phyloP scores from a whole-genome alignment of 1,140 invertebrate species.

The Limonius californicus region DNA sequence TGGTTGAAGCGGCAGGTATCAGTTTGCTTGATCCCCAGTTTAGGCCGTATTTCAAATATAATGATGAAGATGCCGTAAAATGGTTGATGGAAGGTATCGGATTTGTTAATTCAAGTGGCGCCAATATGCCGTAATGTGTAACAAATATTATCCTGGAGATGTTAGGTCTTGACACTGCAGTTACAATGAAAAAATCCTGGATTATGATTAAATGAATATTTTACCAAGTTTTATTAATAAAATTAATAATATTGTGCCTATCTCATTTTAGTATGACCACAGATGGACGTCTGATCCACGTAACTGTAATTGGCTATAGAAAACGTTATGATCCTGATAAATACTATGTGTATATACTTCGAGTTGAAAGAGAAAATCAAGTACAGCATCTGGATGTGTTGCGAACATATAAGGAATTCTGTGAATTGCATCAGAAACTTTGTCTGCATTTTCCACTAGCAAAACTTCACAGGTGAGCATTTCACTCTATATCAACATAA shows the following conservation, averaged over 20 bases:
- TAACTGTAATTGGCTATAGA: constrained; percentile 84
- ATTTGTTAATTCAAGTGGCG: too few relatives aligned
- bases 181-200: not conserved
- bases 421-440: constrained; percentile 93
- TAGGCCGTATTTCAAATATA: too few relatives aligned
- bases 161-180: too few relatives aligned
- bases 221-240: not conserved
- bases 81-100: too few relatives aligned
- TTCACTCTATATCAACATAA: too few relatives aligned
- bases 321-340: constrained; percentile 97
- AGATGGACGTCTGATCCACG: constrained; percentile 84
- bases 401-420: constrained; percentile 93
- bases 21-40: too few relatives aligned
- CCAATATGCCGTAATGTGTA: too few relatives aligned
- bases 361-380: constrained; percentile 80
- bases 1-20: too few relatives aligned
- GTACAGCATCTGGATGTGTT: constrained; percentile 83
- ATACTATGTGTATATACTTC: constrained; percentile 94
- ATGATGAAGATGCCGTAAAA: too few relatives aligned
- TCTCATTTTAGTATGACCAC: constrained; percentile 74
- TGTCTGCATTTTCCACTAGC: constrained; percentile 88
- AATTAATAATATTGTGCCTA: constrained; percentile 19
- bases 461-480: constrained; percentile 72
- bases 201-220: not conserved
- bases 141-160: not conserved